Base-by-base conservation (phyloP, 2,797 vertebrate species). In the Takifugu rubripes region DNA sequence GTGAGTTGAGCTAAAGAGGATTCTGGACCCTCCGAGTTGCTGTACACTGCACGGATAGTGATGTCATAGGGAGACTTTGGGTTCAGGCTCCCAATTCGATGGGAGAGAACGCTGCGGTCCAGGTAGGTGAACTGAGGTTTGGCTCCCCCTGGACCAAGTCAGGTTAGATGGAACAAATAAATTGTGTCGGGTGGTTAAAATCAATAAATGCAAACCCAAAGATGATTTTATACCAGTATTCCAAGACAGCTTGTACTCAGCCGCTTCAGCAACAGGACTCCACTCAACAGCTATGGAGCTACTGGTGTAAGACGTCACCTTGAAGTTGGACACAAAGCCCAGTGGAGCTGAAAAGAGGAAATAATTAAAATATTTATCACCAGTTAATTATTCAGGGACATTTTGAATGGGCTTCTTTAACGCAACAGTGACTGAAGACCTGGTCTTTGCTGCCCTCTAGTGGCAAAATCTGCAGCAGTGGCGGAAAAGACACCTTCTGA, bases 201-300 rank as follows among this genome's bases (percentile, higher is more conserved):
- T 12, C 1, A 40, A 40, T 12, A 40, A 40, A 40, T 14, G 36
- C 36, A 40, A 40, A 40, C 12, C 14, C 12, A 14, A 40, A 4
- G 36, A 14, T 14, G 12, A 40, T 14, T 31, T 24, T n/a, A 77
- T 65, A 89, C 87, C 85, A 70, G 91, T 83, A 25, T 68, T 91
- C 94, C 95, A 96, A 52, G 89, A 86, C 29, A 96, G 79, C 78
- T 92, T 93, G 85, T 95, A 97, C 61, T 93, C 93, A 0, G 93
- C 93, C 47, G 94, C 94, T 36, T 92, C 93, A 1, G 92, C 91
- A 0, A 92, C 89, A 24, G 93, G 74, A 40, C 90, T 93, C 94
- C 94, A 97, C 2, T 84, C 89, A 49, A 95, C 72, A 43, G 89
- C 86, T n/a, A 96, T 87, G 52, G 93, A 91, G 21, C 86, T 84